Conservation (phyloP, 2,888 invertebrate genomes). For the Idaea aversata region DNA sequence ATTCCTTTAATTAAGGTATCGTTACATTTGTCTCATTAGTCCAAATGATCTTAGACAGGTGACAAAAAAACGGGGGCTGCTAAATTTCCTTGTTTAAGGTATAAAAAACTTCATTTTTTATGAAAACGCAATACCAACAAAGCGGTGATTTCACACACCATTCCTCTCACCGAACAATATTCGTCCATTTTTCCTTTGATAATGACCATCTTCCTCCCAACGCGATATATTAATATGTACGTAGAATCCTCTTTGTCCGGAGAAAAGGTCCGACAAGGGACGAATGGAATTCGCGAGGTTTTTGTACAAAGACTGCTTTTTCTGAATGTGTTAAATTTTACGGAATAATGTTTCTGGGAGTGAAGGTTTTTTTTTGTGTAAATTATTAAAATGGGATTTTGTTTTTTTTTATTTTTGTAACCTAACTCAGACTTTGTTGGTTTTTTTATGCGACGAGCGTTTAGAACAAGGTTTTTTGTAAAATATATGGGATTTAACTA, state of each 20-base stretch:
- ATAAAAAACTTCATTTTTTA: no score
- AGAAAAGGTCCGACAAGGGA: not conserved
- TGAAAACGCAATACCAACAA: slow-evolving; percentile 22
- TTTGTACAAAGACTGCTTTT: slow-evolving; percentile 29
- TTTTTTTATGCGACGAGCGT: not conserved
- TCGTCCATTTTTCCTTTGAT: not conserved
- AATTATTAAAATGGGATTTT: not conserved
- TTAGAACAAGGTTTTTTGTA: not conserved
- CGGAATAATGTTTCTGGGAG: slow-evolving; percentile 52
- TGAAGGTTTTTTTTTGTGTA: not conserved
- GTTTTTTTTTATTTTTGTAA: no score
- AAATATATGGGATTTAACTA: no score
- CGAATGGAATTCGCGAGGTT: not conserved
- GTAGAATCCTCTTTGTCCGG: not conserved
- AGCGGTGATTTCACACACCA: slow-evolving; percentile 54
- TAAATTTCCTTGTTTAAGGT: no score
- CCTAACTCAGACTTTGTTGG: no score
- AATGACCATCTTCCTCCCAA: not conserved
- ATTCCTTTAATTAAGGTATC: no score
- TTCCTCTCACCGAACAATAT: slow-evolving; percentile 19
- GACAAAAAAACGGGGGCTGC: no score
- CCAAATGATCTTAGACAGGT: no score
- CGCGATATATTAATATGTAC: not conserved
- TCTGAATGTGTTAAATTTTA: slow-evolving; percentile 72
- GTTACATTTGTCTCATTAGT: no score